These are phyloP conservation scores for Sebastes vulpes DNA, from an alignment of 2,797 vertebrate species.

Conservation along the genomic window DNA sequence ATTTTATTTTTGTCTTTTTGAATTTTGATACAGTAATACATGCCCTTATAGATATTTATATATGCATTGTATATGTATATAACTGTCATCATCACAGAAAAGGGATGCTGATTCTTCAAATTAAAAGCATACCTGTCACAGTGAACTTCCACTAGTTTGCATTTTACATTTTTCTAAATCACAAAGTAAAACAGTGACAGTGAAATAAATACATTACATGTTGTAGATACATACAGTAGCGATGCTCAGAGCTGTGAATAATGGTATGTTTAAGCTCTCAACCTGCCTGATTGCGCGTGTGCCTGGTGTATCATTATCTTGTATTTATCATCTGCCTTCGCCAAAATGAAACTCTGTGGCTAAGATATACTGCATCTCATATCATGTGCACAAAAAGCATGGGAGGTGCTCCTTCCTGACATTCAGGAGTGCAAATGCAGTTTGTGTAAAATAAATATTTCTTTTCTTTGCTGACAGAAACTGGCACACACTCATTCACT, in stretches of 20 bases:
- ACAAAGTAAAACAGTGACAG: constrained; percentile 76
- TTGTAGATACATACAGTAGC: constrained; percentile 72
- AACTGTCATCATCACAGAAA: constrained; percentile 97
- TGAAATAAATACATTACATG: constrained; percentile 77
- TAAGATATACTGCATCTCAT: constrained; percentile 39
- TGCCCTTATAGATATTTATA: constrained; percentile 96
- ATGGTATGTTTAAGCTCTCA: constrained; percentile 52
- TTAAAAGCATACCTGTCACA: constrained; percentile 96
- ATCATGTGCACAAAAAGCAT: constrained; percentile 65
- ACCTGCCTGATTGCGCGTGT: constrained; percentile 26
- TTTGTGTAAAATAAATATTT: constrained; percentile 67
- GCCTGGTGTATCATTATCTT: constrained; percentile 20
- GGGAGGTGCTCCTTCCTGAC: constrained; percentile 61
- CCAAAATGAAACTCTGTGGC: constrained; percentile 34
- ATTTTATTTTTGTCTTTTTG: constrained; percentile 89
- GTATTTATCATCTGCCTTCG: constrained; percentile 9
- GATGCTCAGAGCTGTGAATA: constrained; percentile 68
- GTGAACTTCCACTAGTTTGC: constrained; percentile 89
- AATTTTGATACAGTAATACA: constrained; percentile 96
- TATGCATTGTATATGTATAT: constrained; percentile 87
- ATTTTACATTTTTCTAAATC: constrained; percentile 80
- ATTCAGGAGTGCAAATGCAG: constrained; percentile 70
- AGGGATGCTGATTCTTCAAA: constrained; percentile 94
- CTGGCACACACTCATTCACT: constrained; percentile 20
- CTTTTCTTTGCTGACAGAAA: constrained; percentile 56